Evolutionary conservation across 64 coral and sea anemone species (phyloP).

Genomic region (Trachythela sp.): DNA sequence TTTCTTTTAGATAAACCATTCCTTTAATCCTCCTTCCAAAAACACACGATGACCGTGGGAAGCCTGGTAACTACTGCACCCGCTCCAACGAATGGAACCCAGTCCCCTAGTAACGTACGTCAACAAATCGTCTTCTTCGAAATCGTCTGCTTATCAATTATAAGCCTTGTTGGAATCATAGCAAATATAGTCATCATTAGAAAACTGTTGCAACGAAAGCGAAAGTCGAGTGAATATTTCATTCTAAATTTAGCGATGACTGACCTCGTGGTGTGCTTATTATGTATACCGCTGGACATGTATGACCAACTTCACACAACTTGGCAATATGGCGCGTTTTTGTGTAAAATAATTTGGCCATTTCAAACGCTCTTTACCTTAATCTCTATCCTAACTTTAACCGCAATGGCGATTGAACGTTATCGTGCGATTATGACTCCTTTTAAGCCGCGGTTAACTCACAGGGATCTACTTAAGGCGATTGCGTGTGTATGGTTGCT

Average conservation of each 20-base stretch:
- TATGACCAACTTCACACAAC: not conserved
- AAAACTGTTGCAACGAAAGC: not conserved
- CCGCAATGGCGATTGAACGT: not conserved
- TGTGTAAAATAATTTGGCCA: conserved; percentile 20
- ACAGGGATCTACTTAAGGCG: not conserved
- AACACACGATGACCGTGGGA: too few relatives aligned
- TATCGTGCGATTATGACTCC: not conserved
- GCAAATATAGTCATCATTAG: not conserved
- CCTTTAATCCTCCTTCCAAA: too few relatives aligned
- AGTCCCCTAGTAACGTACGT: not conserved
- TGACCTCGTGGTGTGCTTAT: not conserved
- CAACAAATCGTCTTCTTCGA: not conserved
- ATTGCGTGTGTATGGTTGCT: not conserved
- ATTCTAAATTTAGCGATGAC: not conserved
- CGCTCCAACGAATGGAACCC: not conserved
- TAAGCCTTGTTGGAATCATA: not conserved
- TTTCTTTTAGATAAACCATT: too few relatives aligned
- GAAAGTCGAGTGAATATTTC: conserved; percentile 3
- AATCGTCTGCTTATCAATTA: not conserved
- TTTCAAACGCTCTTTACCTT: not conserved
- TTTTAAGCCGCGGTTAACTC: not conserved
- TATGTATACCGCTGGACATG: not conserved
- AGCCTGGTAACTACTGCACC: too few relatives aligned
- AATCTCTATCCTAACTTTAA: not conserved
- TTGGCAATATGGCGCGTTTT: not conserved